A percentile compares a stretch with the other conserved stretches of the same genome.
These are phyloP conservation scores for Anoura caudifer DNA, from an alignment of 2,113 vertebrate genomes.

Conservation along the genomic window DNA sequence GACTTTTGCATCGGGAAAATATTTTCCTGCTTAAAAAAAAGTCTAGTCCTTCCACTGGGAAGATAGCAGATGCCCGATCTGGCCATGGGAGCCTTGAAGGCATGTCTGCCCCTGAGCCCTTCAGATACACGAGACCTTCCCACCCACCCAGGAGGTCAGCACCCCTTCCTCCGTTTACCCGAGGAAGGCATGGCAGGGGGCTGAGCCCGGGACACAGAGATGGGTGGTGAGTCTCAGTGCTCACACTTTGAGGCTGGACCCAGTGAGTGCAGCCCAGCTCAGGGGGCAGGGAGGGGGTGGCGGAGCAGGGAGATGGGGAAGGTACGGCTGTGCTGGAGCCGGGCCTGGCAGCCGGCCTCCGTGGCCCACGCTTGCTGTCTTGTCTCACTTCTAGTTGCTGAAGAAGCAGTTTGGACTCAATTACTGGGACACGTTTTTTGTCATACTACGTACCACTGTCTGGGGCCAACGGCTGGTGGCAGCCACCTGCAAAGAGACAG, in stretches of 20 bases:
- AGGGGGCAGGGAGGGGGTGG: fast-evolving
- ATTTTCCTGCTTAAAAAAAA: not conserved
- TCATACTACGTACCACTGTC: conserved; percentile 83
- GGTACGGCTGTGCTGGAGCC: fast-evolving
- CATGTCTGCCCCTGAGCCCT: not conserved
- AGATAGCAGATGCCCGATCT: not conserved
- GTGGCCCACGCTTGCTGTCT: too few relatives aligned
- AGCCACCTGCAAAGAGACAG: conserved; percentile 78
- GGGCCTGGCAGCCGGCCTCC: not conserved
- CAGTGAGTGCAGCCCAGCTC: not conserved
- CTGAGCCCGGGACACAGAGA: not conserved
- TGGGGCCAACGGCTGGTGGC: conserved; percentile 69
- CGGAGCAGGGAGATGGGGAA: not conserved
- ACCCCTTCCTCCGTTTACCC: fast-evolving
- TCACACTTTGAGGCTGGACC: fast-evolving
- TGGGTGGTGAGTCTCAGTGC: too few relatives aligned
- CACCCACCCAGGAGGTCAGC: fast-evolving
- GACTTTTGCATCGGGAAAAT: fast-evolving
- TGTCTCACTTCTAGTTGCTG: not conserved
- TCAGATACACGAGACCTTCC: fast-evolving
- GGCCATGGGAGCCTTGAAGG: too few relatives aligned
- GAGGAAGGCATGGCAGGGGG: fast-evolving
- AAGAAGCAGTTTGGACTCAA: too few relatives aligned
- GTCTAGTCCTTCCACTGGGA: not conserved
- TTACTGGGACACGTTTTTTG: fast-evolving